Conservation (phyloP, 2,113 vertebrate genomes). For the Malurus elegans region DNA sequence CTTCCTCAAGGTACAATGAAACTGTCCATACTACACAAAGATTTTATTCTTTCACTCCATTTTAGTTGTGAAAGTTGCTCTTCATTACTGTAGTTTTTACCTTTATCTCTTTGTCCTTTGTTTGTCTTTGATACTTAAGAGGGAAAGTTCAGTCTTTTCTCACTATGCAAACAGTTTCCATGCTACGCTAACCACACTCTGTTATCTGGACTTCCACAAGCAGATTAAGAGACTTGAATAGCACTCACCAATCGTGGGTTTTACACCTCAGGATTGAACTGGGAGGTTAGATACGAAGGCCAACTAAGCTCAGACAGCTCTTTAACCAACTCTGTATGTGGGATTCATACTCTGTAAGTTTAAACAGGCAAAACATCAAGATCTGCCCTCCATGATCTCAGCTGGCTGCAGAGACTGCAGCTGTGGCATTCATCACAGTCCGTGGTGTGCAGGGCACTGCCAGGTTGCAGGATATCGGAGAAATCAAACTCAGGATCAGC, state of each 20-base stretch:
- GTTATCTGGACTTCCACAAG: not conserved
- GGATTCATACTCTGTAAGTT: not conserved
- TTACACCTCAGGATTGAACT: not conserved
- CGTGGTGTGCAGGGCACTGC: not conserved
- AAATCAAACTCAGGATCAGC: not conserved
- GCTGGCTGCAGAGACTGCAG: not conserved
- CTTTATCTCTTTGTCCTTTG: conserved; percentile 15
- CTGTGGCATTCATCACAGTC: not conserved
- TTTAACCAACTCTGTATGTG: not conserved
- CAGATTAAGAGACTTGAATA: not conserved
- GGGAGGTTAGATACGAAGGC: not conserved
- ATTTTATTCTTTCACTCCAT: not conserved
- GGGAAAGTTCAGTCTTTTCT: conserved; percentile 2
- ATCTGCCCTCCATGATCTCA: not conserved
- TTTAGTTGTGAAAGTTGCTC: not conserved
- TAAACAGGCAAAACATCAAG: not conserved
- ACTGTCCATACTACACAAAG: not conserved
- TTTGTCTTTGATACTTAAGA: conserved; percentile 27
- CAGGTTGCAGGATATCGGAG: not conserved
- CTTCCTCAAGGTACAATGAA: not conserved
- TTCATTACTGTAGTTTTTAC: not conserved
- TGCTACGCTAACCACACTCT: not conserved
- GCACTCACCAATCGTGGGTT: not conserved
- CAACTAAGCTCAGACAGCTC: not conserved
- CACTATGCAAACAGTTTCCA: conserved; percentile 17